Percentiles rank a stretch among this genome's conserved stretches.
phyloP scores from a whole-genome alignment of 2,113 vertebrate species.

The Channa argus region DNA sequence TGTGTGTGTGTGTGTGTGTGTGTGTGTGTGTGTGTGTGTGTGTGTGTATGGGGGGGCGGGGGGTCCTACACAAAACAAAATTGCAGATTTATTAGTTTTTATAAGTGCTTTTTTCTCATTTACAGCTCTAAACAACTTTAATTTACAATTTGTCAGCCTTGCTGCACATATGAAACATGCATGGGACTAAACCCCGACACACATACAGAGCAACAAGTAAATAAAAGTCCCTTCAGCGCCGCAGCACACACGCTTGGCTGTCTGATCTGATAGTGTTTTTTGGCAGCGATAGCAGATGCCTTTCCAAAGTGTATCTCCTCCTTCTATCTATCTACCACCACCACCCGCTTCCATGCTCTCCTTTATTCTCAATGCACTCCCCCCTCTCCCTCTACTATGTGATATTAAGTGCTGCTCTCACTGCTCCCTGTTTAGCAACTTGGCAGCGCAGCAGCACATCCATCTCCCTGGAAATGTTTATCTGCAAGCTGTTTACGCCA shows the following conservation, averaged over 20 bases:
- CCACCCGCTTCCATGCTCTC: neutral
- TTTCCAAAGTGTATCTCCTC: conserved; percentile 37
- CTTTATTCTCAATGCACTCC: neutral
- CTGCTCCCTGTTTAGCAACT: conserved; percentile 61
- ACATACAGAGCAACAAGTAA: neutral
- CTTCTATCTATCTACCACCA: conserved; percentile 25
- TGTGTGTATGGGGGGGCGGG: neutral
- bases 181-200: neutral
- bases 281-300: conserved; percentile 33
- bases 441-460: conserved; percentile 60
- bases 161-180: conserved; percentile 13
- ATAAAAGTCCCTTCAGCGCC: conserved; percentile 22
- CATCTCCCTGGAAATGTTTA: conserved; percentile 69
- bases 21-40: neutral
- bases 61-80: conserved; percentile 2
- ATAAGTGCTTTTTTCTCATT: conserved; percentile 7
- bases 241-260: conserved; percentile 34
- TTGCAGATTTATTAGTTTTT: conserved; percentile 14
- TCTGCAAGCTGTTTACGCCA: conserved; percentile 55
- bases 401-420: conserved; percentile 62
- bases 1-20: neutral
- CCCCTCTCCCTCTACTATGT: conserved; percentile 7
- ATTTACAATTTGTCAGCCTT: neutral
- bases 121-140: conserved; percentile 8
- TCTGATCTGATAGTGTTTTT: conserved; percentile 38